Percentiles rank a stretch among this genome's conserved stretches.
phyloP scores from a whole-genome alignment of 2,113 vertebrate species.

The Protobothrops mucrosquamatus region DNA sequence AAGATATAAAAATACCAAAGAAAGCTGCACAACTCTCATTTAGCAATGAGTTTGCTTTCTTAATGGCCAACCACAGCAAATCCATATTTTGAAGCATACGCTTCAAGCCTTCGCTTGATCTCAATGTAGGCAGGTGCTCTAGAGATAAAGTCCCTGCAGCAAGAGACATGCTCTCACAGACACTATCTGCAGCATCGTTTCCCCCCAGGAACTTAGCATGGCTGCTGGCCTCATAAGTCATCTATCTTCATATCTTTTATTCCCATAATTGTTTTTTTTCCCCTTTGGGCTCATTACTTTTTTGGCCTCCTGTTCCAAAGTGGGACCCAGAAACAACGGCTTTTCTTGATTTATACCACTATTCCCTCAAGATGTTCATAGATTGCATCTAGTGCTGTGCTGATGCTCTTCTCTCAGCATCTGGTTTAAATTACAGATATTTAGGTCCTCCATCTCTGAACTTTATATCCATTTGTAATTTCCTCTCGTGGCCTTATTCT shows the following conservation, averaged over 20 bases:
- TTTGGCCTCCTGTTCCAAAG: not conserved
- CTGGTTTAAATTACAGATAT: conserved; percentile 13
- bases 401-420: not conserved
- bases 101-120: fast-evolving
- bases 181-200: not conserved
- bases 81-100: not conserved
- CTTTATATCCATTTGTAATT: not conserved
- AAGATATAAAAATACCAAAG: not conserved
- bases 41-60: not conserved
- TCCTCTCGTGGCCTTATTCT: not conserved
- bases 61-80: not conserved
- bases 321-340: fast-evolving
- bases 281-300: not conserved
- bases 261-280: fast-evolving
- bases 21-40: not conserved
- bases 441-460: not conserved
- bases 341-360: not conserved
- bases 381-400: not conserved
- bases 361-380: not conserved
- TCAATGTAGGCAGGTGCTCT: fast-evolving
- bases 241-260: not conserved
- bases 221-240: not conserved
- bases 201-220: not conserved
- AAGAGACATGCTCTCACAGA: not conserved
- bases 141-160: not conserved